Conservation (phyloP, 2,113 vertebrate species). For the Corydoras sp. region DNA sequence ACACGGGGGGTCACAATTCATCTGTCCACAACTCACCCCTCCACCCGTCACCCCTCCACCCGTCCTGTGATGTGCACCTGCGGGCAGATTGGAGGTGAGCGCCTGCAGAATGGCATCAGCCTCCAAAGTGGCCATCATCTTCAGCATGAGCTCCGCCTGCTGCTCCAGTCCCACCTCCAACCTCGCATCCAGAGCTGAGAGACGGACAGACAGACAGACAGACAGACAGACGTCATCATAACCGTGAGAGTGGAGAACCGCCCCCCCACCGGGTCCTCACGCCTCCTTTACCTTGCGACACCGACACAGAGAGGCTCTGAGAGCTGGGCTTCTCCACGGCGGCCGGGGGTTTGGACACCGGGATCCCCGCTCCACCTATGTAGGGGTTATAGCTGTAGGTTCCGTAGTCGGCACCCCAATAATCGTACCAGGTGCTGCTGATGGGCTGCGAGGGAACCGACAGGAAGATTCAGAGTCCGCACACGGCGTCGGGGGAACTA, state of each 20-base stretch:
- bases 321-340: constrained; percentile 87
- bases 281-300: constrained; percentile 80
- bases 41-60: no score
- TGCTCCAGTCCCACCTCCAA: constrained; percentile 96
- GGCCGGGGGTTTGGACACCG: constrained; percentile 85
- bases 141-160: constrained; percentile 96
- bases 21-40: no score
- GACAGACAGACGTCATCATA: no score
- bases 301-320: constrained; percentile 88
- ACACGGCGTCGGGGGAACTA: no score
- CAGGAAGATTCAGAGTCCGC: neutral
- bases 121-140: constrained; percentile 98
- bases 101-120: constrained; percentile 96
- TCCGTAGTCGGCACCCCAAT: constrained; percentile 96
- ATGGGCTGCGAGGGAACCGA: constrained; percentile 74
- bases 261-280: neutral
- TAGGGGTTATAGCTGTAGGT: constrained; percentile 97
- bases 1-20: no score
- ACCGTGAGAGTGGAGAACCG: no score
- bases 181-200: constrained; percentile 87
- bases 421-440: constrained; percentile 98
- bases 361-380: constrained; percentile 90
- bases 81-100: constrained; percentile 84
- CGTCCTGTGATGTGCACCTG: constrained; percentile 61
- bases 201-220: constrained; percentile 58